Evolutionary conservation across 35 echinoderm and acorn worm genomes (phyloP), one percentile per base, ranked within the genome.

Genomic region (Patiria miniata): DNA sequence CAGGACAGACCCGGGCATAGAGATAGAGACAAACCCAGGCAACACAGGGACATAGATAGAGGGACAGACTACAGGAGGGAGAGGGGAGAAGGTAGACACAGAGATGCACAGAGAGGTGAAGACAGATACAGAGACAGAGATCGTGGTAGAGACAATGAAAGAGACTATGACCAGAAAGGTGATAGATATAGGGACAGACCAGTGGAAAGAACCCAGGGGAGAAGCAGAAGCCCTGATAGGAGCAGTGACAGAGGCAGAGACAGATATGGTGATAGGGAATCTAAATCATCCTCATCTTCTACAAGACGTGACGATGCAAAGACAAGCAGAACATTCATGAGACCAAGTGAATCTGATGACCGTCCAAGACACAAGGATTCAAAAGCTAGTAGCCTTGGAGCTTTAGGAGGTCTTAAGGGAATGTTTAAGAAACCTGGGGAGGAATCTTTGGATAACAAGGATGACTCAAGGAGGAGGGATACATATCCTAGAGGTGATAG

Each of bases 401-500:
- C 51, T 37, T 39, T 40, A 7, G 40, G 36, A 23, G 58, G 60
- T 7, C 33, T n/a, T 1, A 87, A 61, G 37, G 58, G 81, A 87
- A 85, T 60, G 69, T 97, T 97, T 65, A 90, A 55, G 79, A 97
- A 82, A 84, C 94, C 94, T 68, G 81, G 80, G 52, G 90, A 89
- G 19, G 87, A 86, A 40, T 68, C 56, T 0, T 3, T n/a, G 12
- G 47, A 21, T 44, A 79, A 77, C 37, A 76, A 39, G 33, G 4
- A 40, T 32, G 17, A 15, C 39, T 47, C 28, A 30, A 44, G 61
- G 42, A 12, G 32, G 7, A 33, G 42, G 36, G 19, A 52, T 9
- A 40, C 40, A 16, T 84, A 34, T 51, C 38, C 44, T 39, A 22
- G 32, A 34, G 2, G 40, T 16, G 69, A 78, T 22, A 12, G 76